Evolutionary conservation across 1,140 invertebrate genomes (phyloP).

Genomic region (Drosophila kurseongensis): DNA sequence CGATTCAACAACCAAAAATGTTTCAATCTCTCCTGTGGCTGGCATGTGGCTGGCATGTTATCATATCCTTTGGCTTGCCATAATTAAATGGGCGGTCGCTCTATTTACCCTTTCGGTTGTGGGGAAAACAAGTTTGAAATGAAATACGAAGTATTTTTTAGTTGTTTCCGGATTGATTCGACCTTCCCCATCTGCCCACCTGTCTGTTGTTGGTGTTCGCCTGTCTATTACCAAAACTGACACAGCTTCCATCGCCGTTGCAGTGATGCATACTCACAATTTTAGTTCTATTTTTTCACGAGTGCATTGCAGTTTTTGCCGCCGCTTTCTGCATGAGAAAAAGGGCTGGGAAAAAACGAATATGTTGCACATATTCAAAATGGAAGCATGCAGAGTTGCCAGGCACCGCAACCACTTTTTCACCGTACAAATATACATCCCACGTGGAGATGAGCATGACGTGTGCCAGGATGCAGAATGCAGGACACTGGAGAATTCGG

Average conservation of each 20-base stretch:
- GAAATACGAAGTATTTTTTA: conserved; percentile 36
- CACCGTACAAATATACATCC: conserved; percentile 14
- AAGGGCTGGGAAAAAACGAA: conserved; percentile 8
- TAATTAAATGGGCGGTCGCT: conserved; percentile 16
- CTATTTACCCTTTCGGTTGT: conserved; percentile 29
- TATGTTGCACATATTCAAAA: conserved; percentile 62
- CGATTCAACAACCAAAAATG: neutral
- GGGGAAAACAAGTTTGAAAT: neutral
- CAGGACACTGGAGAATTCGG: neutral
- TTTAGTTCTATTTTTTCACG: conserved; percentile 29
- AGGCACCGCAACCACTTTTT: conserved; percentile 6
- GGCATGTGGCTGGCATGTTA: conserved; percentile 2
- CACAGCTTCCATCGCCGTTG: conserved; percentile 1
- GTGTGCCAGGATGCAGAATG: conserved; percentile 15
- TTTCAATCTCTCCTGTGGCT: neutral
- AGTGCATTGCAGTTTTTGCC: conserved; percentile 29
- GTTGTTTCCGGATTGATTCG: conserved; percentile 26
- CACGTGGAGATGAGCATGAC: conserved; percentile 16
- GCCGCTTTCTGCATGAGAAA: neutral
- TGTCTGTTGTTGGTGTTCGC: conserved; percentile 2
- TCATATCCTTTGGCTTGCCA: conserved; percentile 1
- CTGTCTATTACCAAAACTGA: conserved; percentile 35
- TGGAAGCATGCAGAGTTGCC: conserved; percentile 60
- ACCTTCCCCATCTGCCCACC: neutral
- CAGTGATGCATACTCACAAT: conserved; percentile 19